These are phyloP conservation scores for Siderastrea radians DNA, from an alignment of 92 coral and sea anemone genomes.

Conservation along the genomic window DNA sequence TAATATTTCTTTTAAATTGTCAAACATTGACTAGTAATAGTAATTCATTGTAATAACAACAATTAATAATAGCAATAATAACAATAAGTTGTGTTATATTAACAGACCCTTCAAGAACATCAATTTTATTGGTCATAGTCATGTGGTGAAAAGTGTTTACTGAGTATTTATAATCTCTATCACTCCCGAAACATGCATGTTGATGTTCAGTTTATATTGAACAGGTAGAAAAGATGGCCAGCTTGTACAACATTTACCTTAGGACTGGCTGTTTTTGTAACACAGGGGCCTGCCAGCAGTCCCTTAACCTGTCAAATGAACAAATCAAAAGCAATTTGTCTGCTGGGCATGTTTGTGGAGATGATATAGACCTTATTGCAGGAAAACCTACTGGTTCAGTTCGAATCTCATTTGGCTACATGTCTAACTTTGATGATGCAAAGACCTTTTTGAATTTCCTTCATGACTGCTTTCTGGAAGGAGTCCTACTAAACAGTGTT, in stretches of 20 bases:
- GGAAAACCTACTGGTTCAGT: conserved; percentile 97
- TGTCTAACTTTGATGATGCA: conserved; percentile 95
- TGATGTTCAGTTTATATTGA: neutral
- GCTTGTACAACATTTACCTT: conserved; percentile 87
- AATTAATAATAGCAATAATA: too few species aligned
- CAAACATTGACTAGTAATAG: too few species aligned
- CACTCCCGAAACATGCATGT: too few species aligned
- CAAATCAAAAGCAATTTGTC: conserved; percentile 77
- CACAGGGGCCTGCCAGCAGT: conserved; percentile 92
- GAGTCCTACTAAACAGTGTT: neutral
- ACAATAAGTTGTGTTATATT: neutral
- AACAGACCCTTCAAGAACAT: neutral
- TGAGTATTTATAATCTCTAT: too few species aligned
- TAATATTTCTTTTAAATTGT: too few species aligned
- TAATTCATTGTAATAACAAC: too few species aligned
- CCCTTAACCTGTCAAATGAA: conserved; percentile 77
- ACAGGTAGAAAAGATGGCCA: conserved; percentile 95
- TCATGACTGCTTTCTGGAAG: conserved; percentile 81
- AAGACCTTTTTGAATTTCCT: conserved; percentile 78
- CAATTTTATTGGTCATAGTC: neutral
- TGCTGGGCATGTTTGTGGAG: conserved; percentile 99
- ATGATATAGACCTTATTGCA: conserved; percentile 88
- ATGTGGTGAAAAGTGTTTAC: too few species aligned
- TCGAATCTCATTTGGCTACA: conserved; percentile 98
- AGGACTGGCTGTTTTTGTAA: conserved; percentile 99